These are phyloP conservation scores for Zaprionus tsacasi DNA, from an alignment of 1,140 invertebrate species.

Conservation along the genomic window DNA sequence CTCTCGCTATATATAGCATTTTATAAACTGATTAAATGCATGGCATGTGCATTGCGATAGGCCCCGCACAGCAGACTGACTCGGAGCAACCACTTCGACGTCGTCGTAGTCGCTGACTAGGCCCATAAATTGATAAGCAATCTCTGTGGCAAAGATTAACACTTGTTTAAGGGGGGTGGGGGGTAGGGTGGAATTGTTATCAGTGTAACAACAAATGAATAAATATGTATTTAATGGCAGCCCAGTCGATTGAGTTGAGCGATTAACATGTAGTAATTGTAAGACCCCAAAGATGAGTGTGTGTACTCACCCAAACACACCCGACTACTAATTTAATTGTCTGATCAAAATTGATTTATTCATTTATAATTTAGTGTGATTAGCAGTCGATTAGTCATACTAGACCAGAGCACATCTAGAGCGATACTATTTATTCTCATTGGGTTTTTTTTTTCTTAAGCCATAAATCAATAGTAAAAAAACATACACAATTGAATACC, in stretches of 20 bases:
- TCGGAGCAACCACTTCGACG: conserved; percentile 36
- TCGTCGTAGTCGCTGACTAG: conserved; percentile 12
- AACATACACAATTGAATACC: conserved; percentile 3
- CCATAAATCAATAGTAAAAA: neutral
- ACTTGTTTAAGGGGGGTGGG: conserved; percentile 10
- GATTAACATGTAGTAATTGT: conserved; percentile 63
- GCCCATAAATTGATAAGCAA: conserved; percentile 73
- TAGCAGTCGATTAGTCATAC: neutral
- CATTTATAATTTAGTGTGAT: neutral
- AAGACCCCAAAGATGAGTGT: conserved; percentile 17
- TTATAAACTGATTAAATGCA: conserved; percentile 70
- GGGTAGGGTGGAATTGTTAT: conserved; percentile 44
- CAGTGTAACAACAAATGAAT: conserved; percentile 13
- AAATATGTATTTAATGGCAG: conserved; percentile 43
- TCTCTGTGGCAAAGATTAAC: conserved; percentile 57
- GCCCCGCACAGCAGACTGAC: conserved; percentile 23
- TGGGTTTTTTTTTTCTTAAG: neutral
- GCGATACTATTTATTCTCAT: neutral
- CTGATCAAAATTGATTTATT: conserved; percentile 23
- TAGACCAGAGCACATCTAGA: neutral
- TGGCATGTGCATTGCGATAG: conserved; percentile 55
- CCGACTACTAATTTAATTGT: conserved; percentile 22
- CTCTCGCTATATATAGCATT: conserved; percentile 36
- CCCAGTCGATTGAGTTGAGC: conserved; percentile 23
- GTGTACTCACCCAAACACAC: neutral